Evolutionary conservation across 2,888 invertebrate species (phyloP).

Genomic region (Orthosia cruda): DNA sequence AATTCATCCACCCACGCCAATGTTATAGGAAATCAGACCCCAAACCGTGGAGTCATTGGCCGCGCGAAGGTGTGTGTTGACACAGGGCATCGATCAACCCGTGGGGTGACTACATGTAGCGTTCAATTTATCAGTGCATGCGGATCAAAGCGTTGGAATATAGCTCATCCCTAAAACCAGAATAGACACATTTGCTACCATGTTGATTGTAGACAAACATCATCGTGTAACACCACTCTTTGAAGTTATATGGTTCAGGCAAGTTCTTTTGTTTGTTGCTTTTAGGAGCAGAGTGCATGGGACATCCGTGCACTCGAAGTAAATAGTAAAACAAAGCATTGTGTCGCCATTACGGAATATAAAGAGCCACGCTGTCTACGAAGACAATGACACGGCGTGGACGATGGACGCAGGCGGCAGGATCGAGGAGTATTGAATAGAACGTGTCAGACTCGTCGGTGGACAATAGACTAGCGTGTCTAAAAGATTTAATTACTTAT

Average conservation of each 20-base stretch:
- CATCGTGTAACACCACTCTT: slow-evolving; percentile 22
- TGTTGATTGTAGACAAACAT: slow-evolving; percentile 43
- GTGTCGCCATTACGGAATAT: slow-evolving; percentile 63
- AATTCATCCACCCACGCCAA: slow-evolving; percentile 71
- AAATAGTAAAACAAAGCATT: slow-evolving; percentile 68
- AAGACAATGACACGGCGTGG: slow-evolving; percentile 65
- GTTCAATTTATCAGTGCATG: slow-evolving; percentile 54
- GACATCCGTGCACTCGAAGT: slow-evolving; percentile 62
- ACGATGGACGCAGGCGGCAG: slow-evolving; percentile 38
- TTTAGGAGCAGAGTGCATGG: slow-evolving; percentile 53
- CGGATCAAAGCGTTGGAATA: slow-evolving; percentile 34
- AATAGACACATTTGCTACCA: slow-evolving; percentile 46
- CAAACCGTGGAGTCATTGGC: slow-evolving; percentile 73
- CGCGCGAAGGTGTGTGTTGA: slow-evolving; percentile 71
- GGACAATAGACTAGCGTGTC: slow-evolving; percentile 63
- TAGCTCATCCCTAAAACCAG: slow-evolving; percentile 37
- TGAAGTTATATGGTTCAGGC: slow-evolving; percentile 44
- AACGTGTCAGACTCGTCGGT: slow-evolving; percentile 68
- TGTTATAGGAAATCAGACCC: slow-evolving; percentile 64
- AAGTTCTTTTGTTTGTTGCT: slow-evolving; percentile 53
- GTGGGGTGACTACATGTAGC: slow-evolving; percentile 57
- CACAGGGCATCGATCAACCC: slow-evolving; percentile 68
- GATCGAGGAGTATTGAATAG: slow-evolving; percentile 65
- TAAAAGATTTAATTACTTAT: slow-evolving; percentile 56
- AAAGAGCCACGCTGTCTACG: slow-evolving; percentile 67